These are phyloP conservation scores for Australoheros facetus DNA, from an alignment of 2,797 vertebrate species.

Conservation along the genomic window DNA sequence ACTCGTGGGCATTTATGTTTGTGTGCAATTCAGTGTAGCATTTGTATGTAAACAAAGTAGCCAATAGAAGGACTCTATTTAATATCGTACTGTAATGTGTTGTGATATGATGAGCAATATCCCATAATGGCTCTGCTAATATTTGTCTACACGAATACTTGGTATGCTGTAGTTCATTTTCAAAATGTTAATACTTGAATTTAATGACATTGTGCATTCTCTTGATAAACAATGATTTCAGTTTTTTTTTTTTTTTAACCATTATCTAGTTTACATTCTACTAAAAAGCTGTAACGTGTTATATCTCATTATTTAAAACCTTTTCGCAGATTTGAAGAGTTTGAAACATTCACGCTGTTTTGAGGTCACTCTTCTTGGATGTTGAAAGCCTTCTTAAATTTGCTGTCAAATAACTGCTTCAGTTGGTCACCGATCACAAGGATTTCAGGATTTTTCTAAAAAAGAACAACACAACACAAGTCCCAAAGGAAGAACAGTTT, in stretches of 20 bases:
- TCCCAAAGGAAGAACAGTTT: not conserved
- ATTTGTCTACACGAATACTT: not conserved
- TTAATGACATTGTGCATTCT: too few relatives aligned
- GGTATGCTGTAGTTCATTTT: not conserved
- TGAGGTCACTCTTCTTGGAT: slow-evolving; percentile 28
- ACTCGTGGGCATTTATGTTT: not conserved
- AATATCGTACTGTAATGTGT: not conserved
- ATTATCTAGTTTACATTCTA: not conserved
- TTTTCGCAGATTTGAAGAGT: not conserved
- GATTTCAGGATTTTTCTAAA: slow-evolving; percentile 60
- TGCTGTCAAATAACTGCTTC: slow-evolving; percentile 61
- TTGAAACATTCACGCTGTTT: not conserved
- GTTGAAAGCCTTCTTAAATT: slow-evolving; percentile 67
- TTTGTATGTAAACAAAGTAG: not conserved
- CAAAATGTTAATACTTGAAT: not conserved
- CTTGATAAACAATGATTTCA: too few relatives aligned
- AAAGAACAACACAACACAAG: slow-evolving; percentile 15
- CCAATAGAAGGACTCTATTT: not conserved
- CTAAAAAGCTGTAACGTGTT: not conserved
- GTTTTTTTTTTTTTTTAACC: too few relatives aligned
- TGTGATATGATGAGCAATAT: not conserved
- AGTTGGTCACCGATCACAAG: slow-evolving; percentile 33
- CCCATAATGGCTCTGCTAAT: not conserved
- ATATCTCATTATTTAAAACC: not conserved
- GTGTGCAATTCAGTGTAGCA: not conserved